Percentiles rank a stretch among this genome's conserved stretches.
These are phyloP conservation scores for Akabosia matsudoensis DNA, from an alignment of 1,140 invertebrate species.

Conservation along the genomic window DNA sequence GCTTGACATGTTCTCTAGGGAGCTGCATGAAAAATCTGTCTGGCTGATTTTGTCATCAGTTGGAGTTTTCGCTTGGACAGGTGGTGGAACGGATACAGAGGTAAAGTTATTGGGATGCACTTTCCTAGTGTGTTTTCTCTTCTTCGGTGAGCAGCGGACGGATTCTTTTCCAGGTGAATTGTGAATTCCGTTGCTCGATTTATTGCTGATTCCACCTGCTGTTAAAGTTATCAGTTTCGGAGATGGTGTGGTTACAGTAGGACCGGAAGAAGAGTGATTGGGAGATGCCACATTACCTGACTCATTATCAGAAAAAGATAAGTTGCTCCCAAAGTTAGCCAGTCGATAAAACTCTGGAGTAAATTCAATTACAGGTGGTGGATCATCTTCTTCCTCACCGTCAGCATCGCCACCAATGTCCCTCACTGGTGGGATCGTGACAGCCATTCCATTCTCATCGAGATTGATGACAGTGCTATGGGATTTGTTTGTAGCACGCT, in stretches of 20 bases:
- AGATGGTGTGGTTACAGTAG: neutral
- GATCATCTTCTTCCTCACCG: conserved; percentile 15
- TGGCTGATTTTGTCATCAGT: conserved; percentile 47
- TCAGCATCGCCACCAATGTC: conserved; percentile 10
- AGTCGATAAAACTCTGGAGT: conserved; percentile 45
- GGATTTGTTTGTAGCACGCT: neutral
- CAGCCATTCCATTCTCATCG: conserved; percentile 17
- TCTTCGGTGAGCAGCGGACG: neutral
- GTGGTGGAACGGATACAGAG: neutral
- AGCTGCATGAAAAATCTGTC: conserved; percentile 42
- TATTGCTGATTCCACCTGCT: conserved; percentile 15
- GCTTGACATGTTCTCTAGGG: too few relatives aligned
- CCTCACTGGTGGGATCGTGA: neutral
- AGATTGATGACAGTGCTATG: conserved; percentile 1
- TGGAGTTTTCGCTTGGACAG: neutral
- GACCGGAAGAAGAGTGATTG: neutral
- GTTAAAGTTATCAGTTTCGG: neutral
- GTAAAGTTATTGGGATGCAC: neutral
- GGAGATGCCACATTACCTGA: conserved; percentile 18
- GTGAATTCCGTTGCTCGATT: neutral
- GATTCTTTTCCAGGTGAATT: neutral
- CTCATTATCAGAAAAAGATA: conserved; percentile 41
- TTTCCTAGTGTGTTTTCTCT: neutral
- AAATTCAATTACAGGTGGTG: conserved; percentile 41
- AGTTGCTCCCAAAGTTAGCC: conserved; percentile 44